phyloP scores from a whole-genome alignment of 2,113 vertebrate species.

The Gorsachius goisagi region DNA sequence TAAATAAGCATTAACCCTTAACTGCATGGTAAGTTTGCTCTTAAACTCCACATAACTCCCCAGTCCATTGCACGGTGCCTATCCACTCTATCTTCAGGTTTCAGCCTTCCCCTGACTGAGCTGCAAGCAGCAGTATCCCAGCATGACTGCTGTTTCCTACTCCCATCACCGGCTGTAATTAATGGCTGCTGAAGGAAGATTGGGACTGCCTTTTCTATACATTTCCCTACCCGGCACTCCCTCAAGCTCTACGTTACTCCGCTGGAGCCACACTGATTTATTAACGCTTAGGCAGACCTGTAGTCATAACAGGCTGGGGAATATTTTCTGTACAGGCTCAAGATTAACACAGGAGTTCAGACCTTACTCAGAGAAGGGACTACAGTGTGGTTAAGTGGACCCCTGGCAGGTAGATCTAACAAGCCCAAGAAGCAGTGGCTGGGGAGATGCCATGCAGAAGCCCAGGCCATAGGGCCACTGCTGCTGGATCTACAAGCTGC shows the following conservation, averaged over 20 bases:
- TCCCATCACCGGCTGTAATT: neutral
- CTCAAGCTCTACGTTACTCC: neutral
- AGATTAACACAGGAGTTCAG: neutral
- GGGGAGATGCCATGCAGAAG: neutral
- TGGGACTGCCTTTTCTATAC: neutral
- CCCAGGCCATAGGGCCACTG: neutral
- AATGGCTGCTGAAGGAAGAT: neutral
- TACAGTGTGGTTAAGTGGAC: neutral
- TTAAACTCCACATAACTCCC: neutral
- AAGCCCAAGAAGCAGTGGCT: neutral
- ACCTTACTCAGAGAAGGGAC: neutral
- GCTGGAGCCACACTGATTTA: neutral
- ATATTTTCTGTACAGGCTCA: neutral
- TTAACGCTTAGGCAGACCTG: neutral
- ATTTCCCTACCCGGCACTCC: neutral
- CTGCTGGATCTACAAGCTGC: neutral
- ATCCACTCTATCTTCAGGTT: neutral
- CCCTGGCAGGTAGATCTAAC: neutral
- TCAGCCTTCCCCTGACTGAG: neutral
- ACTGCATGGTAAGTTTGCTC: neutral
- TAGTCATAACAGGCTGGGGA: slow-evolving; percentile 35
- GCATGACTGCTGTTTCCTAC: neutral
- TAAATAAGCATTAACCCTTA: neutral
- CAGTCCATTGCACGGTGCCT: neutral
- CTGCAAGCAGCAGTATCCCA: neutral